Conservation (phyloP, 2,113 vertebrate genomes). For the Gopherus evgoodei region DNA sequence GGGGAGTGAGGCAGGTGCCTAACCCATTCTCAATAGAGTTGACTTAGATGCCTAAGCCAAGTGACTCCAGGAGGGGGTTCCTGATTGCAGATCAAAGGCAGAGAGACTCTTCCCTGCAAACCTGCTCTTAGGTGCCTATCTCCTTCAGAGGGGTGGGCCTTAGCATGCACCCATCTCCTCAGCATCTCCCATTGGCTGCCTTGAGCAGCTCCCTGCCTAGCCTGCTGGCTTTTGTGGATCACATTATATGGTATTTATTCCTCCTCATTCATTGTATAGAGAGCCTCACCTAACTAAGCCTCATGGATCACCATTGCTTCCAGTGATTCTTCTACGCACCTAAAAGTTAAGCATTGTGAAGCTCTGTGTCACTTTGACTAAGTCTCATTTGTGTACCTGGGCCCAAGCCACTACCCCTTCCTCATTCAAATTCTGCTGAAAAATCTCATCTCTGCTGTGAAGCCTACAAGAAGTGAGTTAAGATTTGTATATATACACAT, state of each 20-base stretch:
- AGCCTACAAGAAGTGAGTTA: not conserved
- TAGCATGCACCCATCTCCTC: not conserved
- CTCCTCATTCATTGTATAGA: not conserved
- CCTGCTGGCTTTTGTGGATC: not conserved
- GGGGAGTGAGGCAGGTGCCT: not conserved
- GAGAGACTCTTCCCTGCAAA: not conserved
- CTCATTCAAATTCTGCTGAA: not conserved
- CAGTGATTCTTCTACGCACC: not conserved
- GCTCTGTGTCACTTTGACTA: not conserved
- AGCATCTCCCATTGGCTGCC: not conserved
- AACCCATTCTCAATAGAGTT: not conserved
- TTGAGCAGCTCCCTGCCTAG: not conserved
- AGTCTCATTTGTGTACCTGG: not conserved
- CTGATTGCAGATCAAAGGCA: not conserved
- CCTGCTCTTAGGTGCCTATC: not conserved
- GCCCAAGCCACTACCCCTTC: not conserved
- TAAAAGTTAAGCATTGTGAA: not conserved
- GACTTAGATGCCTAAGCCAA: no score
- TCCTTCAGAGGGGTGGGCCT: not conserved
- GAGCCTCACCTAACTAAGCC: not conserved
- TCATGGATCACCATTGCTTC: not conserved
- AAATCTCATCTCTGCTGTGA: not conserved
- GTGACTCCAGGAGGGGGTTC: not conserved
- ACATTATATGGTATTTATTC: not conserved
- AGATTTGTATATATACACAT: not conserved